Base-by-base conservation (phyloP, 2,113 vertebrate species). In the Nanger granti region DNA sequence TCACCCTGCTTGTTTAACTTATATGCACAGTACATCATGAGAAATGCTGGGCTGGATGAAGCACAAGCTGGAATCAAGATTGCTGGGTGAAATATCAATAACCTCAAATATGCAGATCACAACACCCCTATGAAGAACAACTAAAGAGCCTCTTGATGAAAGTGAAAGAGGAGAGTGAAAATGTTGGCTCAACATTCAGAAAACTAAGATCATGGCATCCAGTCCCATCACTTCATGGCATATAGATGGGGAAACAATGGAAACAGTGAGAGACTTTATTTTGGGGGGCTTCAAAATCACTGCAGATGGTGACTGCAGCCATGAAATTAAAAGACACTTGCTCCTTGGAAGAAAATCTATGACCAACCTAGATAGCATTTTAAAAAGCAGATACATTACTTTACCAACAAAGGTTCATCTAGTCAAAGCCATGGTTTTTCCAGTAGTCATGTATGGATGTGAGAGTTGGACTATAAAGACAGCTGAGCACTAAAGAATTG, bases 401-500 rank as follows among this genome's bases (percentile, higher is more conserved):
- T 69, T 37, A 22, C 9, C n/a, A 22, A 22, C 34, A 73, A 73
- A 73, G 8, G 18, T 22, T 11, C 9, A 0, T 73, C 18, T 73
- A 22, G 66, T 73, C 66, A 73, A 73, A 37, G 66, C n/a, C 37
- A 11, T 22, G n/a, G 9, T 73, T 37, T 73, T 37, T 22, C 66
- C n/a, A 37, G n/a, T 37, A 22, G 66, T 11, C 66, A 73, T 11
- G n/a, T 73, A 73, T 22, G 66, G n/a, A 22, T 73, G n/a, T 37
- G 18, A 73, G 18, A 37, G 66, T 11, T 73, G n/a, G 18, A 22
- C 66, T 37, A 37, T 22, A 22, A 37, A 73, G 66, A 37, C 37
- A 73, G 66, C 66, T 73, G 66, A 73, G 66, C 0, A 0, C 18
- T 1, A 5, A 73, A 37, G 66, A 37, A 2, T 1, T 11, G 18